A percentile compares a stretch with the other conserved stretches of the same genome.
phyloP scores from a whole-genome alignment of 1,140 invertebrate genomes.

The Augochlora pura region DNA sequence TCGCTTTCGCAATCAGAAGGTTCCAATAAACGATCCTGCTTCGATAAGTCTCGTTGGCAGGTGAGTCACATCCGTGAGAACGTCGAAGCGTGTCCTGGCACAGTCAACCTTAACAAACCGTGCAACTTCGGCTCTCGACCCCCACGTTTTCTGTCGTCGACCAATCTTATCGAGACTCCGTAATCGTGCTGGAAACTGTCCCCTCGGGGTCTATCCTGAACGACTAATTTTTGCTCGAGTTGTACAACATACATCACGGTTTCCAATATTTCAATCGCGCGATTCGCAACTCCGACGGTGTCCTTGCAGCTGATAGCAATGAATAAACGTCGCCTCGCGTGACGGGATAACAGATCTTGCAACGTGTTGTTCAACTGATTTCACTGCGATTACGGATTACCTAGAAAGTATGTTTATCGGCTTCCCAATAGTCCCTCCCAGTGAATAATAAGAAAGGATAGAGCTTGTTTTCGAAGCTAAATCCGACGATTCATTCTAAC shows the following conservation, averaged over 20 bases:
- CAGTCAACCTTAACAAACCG: not conserved
- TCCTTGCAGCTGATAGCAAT: not conserved
- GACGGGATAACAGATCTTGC: not conserved
- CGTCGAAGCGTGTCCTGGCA: not conserved
- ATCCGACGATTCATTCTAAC: too few relatives aligned
- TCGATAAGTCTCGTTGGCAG: conserved; percentile 27
- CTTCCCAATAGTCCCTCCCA: not conserved
- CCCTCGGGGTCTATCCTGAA: not conserved
- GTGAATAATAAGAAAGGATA: not conserved
- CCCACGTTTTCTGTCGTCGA: not conserved
- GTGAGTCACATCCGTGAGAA: conserved; percentile 48
- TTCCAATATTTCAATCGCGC: not conserved
- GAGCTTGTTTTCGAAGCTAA: not conserved
- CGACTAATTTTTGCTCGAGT: not conserved
- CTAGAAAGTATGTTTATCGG: not conserved
- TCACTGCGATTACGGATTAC: not conserved
- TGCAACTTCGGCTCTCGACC: not conserved
- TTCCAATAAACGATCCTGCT: conserved; percentile 47
- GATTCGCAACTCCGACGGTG: not conserved
- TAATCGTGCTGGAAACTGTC: not conserved
- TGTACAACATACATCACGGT: not conserved
- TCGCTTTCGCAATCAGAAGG: conserved; percentile 41
- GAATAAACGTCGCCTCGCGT: not conserved
- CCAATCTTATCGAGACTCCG: too few relatives aligned
- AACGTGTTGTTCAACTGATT: not conserved